Conservation (phyloP, 2,888 invertebrate genomes). For the Lysandra coridon region DNA sequence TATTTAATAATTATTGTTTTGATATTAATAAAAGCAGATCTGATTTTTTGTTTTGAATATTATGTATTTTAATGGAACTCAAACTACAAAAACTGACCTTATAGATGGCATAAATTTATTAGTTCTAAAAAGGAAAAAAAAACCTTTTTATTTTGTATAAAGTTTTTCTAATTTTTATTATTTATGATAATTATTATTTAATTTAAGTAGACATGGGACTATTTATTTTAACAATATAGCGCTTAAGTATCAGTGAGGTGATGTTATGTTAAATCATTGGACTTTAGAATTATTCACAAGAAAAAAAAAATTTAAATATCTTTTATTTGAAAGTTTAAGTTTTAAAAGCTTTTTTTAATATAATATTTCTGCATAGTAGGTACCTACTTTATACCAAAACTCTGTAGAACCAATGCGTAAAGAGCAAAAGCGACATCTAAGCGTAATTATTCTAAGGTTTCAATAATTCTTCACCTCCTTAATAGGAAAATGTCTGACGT, state of each 20-base stretch:
- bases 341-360: background rate
- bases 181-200: constrained; percentile 61
- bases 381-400: background rate
- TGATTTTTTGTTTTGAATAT: background rate
- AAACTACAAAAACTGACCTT: background rate
- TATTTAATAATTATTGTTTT: background rate
- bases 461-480: constrained; percentile 25
- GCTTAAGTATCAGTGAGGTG: constrained; percentile 57
- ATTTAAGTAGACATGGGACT: constrained; percentile 68
- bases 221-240: constrained; percentile 70
- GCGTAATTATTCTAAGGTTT: background rate
- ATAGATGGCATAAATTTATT: constrained; percentile 13
- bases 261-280: constrained; percentile 49
- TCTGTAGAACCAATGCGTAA: background rate
- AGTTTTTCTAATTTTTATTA: constrained; percentile 69
- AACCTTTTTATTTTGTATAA: constrained; percentile 69
- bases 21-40: background rate
- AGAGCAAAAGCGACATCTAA: background rate
- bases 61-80: background rate
- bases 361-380: background rate
- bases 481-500: constrained; percentile 39
- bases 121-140: constrained; percentile 32
- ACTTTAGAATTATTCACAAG: background rate
- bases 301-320: background rate
- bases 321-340: background rate